These are phyloP conservation scores for Setipinna tenuifilis DNA, from an alignment of 2,797 vertebrate species.

Conservation along the genomic window DNA sequence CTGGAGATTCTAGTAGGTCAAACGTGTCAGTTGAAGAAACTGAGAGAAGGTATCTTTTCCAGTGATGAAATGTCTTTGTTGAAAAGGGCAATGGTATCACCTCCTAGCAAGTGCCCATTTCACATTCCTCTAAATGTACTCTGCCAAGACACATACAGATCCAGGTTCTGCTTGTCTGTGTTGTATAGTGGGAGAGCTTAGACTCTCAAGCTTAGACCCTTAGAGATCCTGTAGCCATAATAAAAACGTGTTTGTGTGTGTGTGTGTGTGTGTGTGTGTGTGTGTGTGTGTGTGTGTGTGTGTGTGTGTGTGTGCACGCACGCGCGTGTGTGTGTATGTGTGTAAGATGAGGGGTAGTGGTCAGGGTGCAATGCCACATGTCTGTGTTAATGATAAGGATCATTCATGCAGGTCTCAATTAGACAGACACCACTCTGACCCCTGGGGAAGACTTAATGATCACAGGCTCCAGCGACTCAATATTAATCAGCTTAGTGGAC, in stretches of 20 bases:
- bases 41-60: neutral
- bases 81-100: neutral
- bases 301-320: no score
- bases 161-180: neutral
- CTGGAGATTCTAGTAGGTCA: neutral
- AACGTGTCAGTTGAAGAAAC: neutral
- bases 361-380: neutral
- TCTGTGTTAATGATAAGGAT: constrained; percentile 19
- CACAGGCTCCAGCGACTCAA: constrained; percentile 23
- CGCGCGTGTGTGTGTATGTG: no score
- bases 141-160: neutral
- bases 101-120: neutral
- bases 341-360: neutral
- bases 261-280: no score
- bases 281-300: no score
- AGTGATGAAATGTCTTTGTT: neutral
- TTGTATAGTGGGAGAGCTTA: neutral
- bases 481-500: constrained; percentile 20
- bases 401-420: constrained; percentile 26
- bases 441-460: constrained; percentile 23
- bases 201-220: neutral
- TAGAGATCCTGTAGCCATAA: neutral
- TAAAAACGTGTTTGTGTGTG: neutral
- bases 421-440: constrained; percentile 11
- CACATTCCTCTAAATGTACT: neutral